Base-by-base conservation (phyloP, 2,888 invertebrate genomes). In the Rhagophthalmus giganteus region DNA sequence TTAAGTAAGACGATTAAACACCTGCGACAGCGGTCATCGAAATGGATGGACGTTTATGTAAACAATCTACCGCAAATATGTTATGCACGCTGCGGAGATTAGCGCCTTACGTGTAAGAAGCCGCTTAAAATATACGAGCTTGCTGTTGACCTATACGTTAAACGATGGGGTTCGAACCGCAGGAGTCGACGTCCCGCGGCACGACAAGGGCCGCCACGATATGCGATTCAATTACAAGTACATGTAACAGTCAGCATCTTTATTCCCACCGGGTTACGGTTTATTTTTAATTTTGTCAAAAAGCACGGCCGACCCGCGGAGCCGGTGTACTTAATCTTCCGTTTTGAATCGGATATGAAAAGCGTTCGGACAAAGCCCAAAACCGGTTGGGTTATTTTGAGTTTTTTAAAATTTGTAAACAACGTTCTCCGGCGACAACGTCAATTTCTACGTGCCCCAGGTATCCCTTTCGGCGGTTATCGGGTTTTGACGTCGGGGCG, bases 21-120 rank as follows among this genome's bases (percentile, higher is more conserved):
- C n/a, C n/a, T n/a, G n/a, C n/a, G n/a, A n/a, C n/a, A n/a, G n/a
- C n/a, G n/a, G n/a, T n/a, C n/a, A n/a, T n/a, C n/a, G n/a, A n/a
- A n/a, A n/a, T n/a, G n/a, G n/a, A 30, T 30, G 30, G 13, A 20
- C 37, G 26, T 40, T 40, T 50, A 57, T 63, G 62, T 64, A 65
- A 64, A 65, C 65, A 66, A 67, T 67, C 63, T 65, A 58, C 64
- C 64, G 67, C 66, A 64, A 65, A 66, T 65, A 66, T 63, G 67
- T 65, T 65, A 59, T 63, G 58, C 65, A 64, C 57, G 65, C 63
- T 64, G 66, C 56, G 67, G 62, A 65, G 68, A 70, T 70, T 70
- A 63, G 61, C 60, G 60, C 68, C 64, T 55, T 64, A 63, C 65
- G 68, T 54, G 68, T 61, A 64, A 66, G 68, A 60, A 68, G 65